Evolutionary conservation across 2,888 invertebrate genomes (phyloP).

Genomic region (Chrysotoxum bicinctum): DNA sequence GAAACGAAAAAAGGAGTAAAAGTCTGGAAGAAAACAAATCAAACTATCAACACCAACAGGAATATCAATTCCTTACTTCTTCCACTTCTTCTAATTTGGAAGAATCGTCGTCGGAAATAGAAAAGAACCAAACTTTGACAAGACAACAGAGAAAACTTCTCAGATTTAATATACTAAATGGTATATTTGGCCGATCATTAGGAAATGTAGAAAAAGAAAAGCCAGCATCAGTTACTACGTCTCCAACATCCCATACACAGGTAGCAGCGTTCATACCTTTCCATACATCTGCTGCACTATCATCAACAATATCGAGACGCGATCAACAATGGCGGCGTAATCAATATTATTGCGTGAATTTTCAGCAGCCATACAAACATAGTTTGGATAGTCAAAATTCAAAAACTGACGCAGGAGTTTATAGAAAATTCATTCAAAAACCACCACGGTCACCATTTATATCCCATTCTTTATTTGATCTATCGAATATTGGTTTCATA

Average conservation of each 20-base stretch:
- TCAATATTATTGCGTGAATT: constrained; percentile 24
- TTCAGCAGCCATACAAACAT: constrained; percentile 2
- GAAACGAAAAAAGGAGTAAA: constrained; percentile 37
- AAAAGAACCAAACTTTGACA: constrained; percentile 13
- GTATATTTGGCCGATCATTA: constrained; percentile 75
- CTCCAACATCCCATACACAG: constrained; percentile 27
- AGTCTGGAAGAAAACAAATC: constrained; percentile 43
- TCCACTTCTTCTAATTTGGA: constrained; percentile 16
- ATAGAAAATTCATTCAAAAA: not conserved
- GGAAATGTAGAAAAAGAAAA: constrained; percentile 50
- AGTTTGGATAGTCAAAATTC: constrained; percentile 24
- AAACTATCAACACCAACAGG: not conserved
- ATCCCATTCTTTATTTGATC: constrained; percentile 44
- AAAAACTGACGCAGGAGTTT: not conserved
- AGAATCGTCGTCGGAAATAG: not conserved
- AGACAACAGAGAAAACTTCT: constrained; percentile 61
- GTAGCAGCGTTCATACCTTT: constrained; percentile 34
- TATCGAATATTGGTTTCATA: constrained; percentile 36
- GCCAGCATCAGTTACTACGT: constrained; percentile 4
- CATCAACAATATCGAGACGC: not conserved
- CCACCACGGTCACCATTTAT: constrained; percentile 6
- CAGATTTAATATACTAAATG: constrained; percentile 73
- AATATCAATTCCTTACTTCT: constrained; percentile 5
- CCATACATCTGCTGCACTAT: constrained; percentile 22
- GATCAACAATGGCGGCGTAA: constrained; percentile 32